phyloP scores from a whole-genome alignment of 2,888 invertebrate genomes.

The Poecilobothrus nobilitatus region DNA sequence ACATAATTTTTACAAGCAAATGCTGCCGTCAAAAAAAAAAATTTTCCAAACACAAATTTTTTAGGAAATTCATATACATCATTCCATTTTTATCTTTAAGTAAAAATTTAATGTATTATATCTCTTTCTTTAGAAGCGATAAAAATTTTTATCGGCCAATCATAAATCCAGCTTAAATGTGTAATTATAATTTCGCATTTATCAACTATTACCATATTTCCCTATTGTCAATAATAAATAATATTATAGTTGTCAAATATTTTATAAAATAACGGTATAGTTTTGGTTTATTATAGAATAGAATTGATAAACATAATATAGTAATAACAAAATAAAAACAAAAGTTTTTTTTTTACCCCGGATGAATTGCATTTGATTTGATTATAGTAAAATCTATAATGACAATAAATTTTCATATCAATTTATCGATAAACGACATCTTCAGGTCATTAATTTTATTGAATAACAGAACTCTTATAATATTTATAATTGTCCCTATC shows the following conservation, averaged over 20 bases:
- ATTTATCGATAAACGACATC: slow-evolving; percentile 15
- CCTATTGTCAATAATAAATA: neutral
- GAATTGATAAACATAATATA: neutral
- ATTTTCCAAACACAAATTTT: no score
- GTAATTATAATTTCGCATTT: no score
- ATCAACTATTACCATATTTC: no score
- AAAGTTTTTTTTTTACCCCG: neutral
- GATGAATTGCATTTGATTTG: neutral
- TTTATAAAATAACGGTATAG: neutral
- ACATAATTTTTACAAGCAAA: no score
- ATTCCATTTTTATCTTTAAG: no score
- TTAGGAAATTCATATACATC: no score
- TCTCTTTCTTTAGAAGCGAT: no score
- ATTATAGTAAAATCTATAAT: neutral
- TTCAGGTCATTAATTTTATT: slow-evolving; percentile 25
- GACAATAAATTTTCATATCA: slow-evolving; percentile 4
- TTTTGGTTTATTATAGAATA: neutral
- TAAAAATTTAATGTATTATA: no score
- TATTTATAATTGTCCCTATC: neutral
- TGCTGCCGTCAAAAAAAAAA: no score
- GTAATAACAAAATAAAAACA: neutral
- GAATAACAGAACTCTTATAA: neutral
- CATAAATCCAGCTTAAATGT: no score
- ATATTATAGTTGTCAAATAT: neutral
- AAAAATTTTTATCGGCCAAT: no score